phyloP scores from a whole-genome alignment of 2,797 vertebrate genomes.

The Anisognathus igniventris region DNA sequence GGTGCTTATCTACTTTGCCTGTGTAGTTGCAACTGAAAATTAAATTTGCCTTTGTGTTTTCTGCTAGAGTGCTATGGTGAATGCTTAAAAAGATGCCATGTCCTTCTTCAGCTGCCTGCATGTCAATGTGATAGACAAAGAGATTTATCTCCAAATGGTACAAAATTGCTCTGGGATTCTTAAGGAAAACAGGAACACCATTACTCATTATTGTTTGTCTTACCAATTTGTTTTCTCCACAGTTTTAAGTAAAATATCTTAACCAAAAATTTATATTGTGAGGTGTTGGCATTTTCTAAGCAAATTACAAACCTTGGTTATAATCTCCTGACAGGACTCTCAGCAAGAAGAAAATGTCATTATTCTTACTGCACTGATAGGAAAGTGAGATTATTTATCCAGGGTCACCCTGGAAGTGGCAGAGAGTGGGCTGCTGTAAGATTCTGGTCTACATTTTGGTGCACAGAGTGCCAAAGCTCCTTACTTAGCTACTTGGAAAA shows the following conservation, averaged over 20 bases:
- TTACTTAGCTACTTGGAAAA: not conserved
- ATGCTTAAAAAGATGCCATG: not conserved
- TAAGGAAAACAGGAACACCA: not conserved
- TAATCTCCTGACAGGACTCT: not conserved
- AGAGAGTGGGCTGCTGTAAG: not conserved
- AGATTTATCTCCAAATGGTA: not conserved
- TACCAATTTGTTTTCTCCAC: not conserved
- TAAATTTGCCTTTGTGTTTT: not conserved
- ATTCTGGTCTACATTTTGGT: rapidly evolving
- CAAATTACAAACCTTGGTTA: not conserved
- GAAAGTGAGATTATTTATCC: not conserved
- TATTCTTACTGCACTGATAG: not conserved
- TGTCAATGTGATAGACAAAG: not conserved
- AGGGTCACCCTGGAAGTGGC: not conserved
- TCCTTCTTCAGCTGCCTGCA: not conserved
- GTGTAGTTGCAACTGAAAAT: not conserved
- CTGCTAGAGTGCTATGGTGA: not conserved
- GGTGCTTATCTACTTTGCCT: not conserved
- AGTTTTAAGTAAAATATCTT: not conserved
- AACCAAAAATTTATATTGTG: not conserved
- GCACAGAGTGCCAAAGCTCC: not conserved
- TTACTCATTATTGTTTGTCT: not conserved
- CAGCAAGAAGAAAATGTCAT: not conserved
- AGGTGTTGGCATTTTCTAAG: not conserved
- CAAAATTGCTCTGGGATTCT: not conserved